phyloP scores from a whole-genome alignment of 2,113 vertebrate species.

The Grammatotria lemairii region DNA sequence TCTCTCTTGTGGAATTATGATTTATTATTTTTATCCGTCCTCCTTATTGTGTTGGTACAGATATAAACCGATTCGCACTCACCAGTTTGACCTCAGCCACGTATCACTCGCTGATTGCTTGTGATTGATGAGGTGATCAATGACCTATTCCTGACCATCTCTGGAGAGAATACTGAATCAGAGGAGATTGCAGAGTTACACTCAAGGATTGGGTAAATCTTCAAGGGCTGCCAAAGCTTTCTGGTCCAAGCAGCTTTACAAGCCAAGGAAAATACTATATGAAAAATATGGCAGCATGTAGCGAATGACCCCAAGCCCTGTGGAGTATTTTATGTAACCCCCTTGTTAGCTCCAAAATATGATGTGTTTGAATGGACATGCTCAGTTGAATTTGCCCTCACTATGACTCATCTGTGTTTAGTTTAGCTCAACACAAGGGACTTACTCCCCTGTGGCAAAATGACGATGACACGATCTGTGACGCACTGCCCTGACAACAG shows the following conservation, averaged over 20 bases:
- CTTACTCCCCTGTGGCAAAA: not conserved
- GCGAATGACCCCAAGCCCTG: not conserved
- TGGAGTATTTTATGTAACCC: not conserved
- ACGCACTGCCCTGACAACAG: conserved; percentile 37
- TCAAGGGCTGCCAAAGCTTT: not conserved
- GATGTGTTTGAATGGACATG: not conserved
- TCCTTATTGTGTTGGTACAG: not conserved
- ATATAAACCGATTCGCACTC: not conserved
- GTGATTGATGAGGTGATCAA: conserved; percentile 43
- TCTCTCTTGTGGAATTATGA: conserved; percentile 4
- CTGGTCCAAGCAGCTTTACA: not conserved
- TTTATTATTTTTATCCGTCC: conserved; percentile 2
- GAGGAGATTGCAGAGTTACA: not conserved
- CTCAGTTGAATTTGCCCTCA: not conserved
- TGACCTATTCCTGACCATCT: conserved; percentile 12
- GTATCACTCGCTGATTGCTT: not conserved
- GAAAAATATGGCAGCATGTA: not conserved
- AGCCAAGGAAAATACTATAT: not conserved
- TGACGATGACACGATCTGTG: conserved; percentile 10
- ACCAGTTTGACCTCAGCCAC: not conserved
- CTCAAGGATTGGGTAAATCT: conserved; percentile 10
- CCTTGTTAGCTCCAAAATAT: not conserved
- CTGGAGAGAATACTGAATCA: conserved; percentile 15
- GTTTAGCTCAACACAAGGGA: conserved; percentile 2
- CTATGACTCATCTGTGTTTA: conserved; percentile 42